phyloP scores from a whole-genome alignment of 2,888 invertebrate genomes.

The Hydroisotoma schaefferi region DNA sequence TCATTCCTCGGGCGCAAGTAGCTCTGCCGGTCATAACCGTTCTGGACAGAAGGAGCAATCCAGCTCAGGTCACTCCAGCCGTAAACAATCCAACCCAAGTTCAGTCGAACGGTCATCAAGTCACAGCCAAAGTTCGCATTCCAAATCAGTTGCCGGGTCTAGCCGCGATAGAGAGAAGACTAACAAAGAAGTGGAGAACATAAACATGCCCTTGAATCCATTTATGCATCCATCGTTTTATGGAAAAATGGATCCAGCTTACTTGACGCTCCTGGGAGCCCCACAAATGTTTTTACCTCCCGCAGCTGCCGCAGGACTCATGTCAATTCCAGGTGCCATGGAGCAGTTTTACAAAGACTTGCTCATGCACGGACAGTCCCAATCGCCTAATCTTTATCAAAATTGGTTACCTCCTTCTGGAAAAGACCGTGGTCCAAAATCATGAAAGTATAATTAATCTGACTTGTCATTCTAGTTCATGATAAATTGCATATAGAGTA shows the following conservation, averaged over 20 bases:
- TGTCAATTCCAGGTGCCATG: constrained; percentile 55
- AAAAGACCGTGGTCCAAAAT: constrained; percentile 16
- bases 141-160: background rate
- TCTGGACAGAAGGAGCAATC: no score
- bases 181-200: constrained; percentile 23
- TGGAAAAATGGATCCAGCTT: constrained; percentile 42
- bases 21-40: no score
- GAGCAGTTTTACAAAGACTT: constrained; percentile 57
- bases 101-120: no score
- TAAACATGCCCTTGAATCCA: constrained; percentile 24
- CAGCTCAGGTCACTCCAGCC: no score
- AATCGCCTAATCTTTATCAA: constrained; percentile 33
- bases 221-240: background rate
- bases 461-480: no score
- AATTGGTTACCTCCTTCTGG: constrained; percentile 26
- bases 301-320: constrained; percentile 27
- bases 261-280: constrained; percentile 32
- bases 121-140: background rate
- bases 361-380: constrained; percentile 49
- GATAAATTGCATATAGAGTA: no score
- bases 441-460: constrained; percentile 5
- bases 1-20: background rate
- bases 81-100: no score
- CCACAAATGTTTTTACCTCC: constrained; percentile 38
- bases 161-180: background rate